Evolutionary conservation across 2,113 vertebrate species (phyloP), one percentile per base, ranked within the genome.

Genomic region (Vanacampus margaritifer): DNA sequence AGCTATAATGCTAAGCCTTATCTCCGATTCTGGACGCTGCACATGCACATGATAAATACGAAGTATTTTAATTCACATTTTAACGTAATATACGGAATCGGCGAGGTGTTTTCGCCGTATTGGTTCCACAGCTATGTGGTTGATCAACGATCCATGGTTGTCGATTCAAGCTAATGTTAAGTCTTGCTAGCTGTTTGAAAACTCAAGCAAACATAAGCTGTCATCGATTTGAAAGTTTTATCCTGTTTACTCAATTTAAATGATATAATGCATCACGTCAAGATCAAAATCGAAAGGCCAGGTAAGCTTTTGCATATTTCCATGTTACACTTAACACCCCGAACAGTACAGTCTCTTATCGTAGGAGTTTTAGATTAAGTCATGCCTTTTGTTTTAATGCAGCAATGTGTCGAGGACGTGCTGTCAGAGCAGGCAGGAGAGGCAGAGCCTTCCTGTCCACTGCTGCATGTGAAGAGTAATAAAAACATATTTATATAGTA

Each of bases 201-300:
- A 60, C 12, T 23, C 1, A 17, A 32, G 28, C 26, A 57, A n/a
- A 37, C 37, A 43, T 3, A 41, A 62, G 23, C 60, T 26, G 11
- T 43, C 7, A 7, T 8, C 12, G 54, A 17, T 32, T 32, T 57
- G 13, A 32, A 32, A 9, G 6, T 2, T 9, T 9, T 19, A 57
- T 16, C 54, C 1, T 0, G 13, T n/a, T 17, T 45, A 7, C 36
- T 41, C 1, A 23, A 28, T 19, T 51, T 60, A 45, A 2, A 26
- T 14, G 35, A 63, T 1, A 78, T 4, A 59, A 83, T 94, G 93
- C 87, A 93, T 5, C 91, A 91, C 64, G 82, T 88, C 23, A 94
- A 93, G 82, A 90, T 94, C 65, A 94, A 94, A 83, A 90, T 89
- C 21, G 94, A 94, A 80, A 92, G 91, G 76, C 84, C 89, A 83